Conservation (phyloP, 2,888 invertebrate species). For the Cataglyphis cursor region DNA sequence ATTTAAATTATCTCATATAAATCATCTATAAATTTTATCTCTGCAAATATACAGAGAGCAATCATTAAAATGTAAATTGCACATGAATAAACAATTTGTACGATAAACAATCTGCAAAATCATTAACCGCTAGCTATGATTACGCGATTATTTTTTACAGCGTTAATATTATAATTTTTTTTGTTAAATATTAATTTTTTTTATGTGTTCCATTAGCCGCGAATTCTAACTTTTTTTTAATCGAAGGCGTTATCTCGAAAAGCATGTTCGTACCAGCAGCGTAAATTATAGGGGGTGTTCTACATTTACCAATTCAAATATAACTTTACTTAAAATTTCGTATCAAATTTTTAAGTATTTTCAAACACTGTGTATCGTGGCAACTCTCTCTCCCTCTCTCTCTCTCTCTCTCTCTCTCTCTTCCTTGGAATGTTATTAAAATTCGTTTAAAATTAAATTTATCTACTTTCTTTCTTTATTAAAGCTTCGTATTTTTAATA, state of each 20-base stretch:
- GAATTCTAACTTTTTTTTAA: conserved; percentile 56
- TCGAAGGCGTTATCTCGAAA: conserved; percentile 77
- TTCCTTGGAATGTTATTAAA: neutral
- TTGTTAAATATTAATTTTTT: conserved; percentile 83
- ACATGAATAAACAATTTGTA: neutral
- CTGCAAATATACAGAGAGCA: no score
- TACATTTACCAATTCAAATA: neutral
- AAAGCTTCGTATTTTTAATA: conserved; percentile 3
- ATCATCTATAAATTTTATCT: neutral
- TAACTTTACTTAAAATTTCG: neutral
- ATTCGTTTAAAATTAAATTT: neutral
- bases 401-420: neutral
- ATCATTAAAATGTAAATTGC: neutral
- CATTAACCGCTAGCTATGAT: neutral
- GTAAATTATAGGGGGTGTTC: neutral
- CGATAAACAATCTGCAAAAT: neutral
- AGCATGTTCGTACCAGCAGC: conserved; percentile 74
- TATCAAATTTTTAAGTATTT: neutral
- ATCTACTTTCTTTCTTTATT: neutral
- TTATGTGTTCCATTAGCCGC: conserved; percentile 82
- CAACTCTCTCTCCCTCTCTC: neutral
- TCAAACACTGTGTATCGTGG: neutral
- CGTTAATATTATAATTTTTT: conserved; percentile 83
- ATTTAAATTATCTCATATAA: neutral
- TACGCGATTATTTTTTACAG: conserved; percentile 74